Evolutionary conservation across 2,888 invertebrate genomes (phyloP).

Genomic region (Cheilosia vernalis): DNA sequence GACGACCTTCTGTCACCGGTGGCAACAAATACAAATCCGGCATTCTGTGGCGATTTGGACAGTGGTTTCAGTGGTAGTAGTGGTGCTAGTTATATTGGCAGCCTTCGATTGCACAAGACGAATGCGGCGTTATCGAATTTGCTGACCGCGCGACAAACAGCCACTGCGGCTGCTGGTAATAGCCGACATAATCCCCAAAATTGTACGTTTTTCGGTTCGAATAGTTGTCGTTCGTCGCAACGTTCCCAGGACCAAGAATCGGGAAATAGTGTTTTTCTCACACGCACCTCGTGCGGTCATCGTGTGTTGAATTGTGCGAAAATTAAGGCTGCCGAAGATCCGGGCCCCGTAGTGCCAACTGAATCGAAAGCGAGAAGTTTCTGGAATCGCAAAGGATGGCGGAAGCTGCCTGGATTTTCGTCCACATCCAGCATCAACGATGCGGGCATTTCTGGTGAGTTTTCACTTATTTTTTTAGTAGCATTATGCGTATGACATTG

Average conservation of each 20-base stretch:
- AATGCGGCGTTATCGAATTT: slow-evolving; percentile 79
- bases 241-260: slow-evolving; percentile 77
- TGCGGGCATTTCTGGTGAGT: slow-evolving; percentile 87
- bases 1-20: slow-evolving; percentile 85
- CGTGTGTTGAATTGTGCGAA: slow-evolving; percentile 82
- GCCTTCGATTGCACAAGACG: slow-evolving; percentile 85
- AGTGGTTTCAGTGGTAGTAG: slow-evolving; percentile 93
- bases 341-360: slow-evolving; percentile 80
- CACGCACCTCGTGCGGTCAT: slow-evolving; percentile 83
- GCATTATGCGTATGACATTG: no score
- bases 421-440: slow-evolving; percentile 89
- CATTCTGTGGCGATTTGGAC: slow-evolving; percentile 86
- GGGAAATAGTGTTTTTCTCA: slow-evolving; percentile 78
- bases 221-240: slow-evolving; percentile 82
- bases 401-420: slow-evolving; percentile 89
- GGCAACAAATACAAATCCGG: slow-evolving; percentile 80
- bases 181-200: slow-evolving; percentile 70
- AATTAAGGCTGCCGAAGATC: slow-evolving; percentile 84
- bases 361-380: slow-evolving; percentile 84
- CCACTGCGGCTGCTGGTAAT: slow-evolving; percentile 73
- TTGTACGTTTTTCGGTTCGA: slow-evolving; percentile 78
- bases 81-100: slow-evolving; percentile 91
- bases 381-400: slow-evolving; percentile 91
- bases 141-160: slow-evolving; percentile 79
- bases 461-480: not conserved